These are phyloP conservation scores for Schrankia costaestrigalis DNA, from an alignment of 2,888 invertebrate genomes.

Conservation along the genomic window DNA sequence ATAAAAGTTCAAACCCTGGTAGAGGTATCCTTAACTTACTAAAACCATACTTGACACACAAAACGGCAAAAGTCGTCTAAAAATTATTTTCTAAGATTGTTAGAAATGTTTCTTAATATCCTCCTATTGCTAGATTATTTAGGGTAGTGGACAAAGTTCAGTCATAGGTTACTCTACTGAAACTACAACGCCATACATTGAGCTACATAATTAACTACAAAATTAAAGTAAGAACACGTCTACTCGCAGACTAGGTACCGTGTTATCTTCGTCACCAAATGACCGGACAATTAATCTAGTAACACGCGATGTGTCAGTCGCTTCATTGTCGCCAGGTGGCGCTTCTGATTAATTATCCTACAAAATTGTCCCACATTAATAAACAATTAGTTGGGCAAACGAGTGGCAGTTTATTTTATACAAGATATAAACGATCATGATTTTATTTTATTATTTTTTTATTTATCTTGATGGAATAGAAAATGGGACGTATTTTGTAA, in stretches of 20 bases:
- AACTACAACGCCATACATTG: neutral
- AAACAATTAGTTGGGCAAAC: slow-evolving; percentile 42
- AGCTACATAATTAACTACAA: slow-evolving; percentile 1
- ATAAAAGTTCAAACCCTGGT: too few relatives aligned
- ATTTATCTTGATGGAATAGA: too few relatives aligned
- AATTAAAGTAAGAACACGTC: too few relatives aligned
- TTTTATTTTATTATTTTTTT: too few relatives aligned
- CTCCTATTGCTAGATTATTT: too few relatives aligned
- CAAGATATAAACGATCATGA: neutral
- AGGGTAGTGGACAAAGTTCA: too few relatives aligned
- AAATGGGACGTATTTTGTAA: neutral
- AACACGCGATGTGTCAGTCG: slow-evolving; percentile 48
- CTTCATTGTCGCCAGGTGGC: slow-evolving; percentile 56
- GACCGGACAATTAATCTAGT: slow-evolving; percentile 47
- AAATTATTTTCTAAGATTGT: neutral
- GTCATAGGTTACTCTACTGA: too few relatives aligned
- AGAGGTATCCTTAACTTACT: too few relatives aligned
- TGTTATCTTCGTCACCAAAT: slow-evolving; percentile 36
- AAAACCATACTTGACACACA: too few relatives aligned
- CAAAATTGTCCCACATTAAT: slow-evolving; percentile 50
- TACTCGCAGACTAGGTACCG: slow-evolving; percentile 3
- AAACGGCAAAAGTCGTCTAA: too few relatives aligned
- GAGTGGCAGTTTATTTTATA: slow-evolving; percentile 27
- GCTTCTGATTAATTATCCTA: slow-evolving; percentile 48
- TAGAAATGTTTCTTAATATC: neutral